Conservation (phyloP, 2,113 vertebrate genomes). For the Alligator mississippiensis region DNA sequence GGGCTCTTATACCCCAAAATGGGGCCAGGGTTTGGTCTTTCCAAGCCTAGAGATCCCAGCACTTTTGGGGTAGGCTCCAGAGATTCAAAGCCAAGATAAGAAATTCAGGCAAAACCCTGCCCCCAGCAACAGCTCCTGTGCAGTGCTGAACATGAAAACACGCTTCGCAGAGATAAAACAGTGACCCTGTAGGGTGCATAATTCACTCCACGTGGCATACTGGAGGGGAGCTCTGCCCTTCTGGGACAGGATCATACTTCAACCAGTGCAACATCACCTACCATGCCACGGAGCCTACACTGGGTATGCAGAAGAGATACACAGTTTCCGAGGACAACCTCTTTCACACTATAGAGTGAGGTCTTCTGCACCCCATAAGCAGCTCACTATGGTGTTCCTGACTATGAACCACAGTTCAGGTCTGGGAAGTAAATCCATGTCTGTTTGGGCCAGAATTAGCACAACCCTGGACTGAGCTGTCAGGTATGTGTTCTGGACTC, state of each 20-base stretch:
- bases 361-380: background rate
- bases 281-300: background rate
- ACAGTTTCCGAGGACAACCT: background rate
- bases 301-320: background rate
- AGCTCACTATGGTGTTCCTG: background rate
- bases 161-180: background rate
- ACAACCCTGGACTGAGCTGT: background rate
- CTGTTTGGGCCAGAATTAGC: background rate
- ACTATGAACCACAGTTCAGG: background rate
- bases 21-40: background rate
- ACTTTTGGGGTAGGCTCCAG: background rate
- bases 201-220: background rate
- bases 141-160: background rate
- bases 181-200: background rate
- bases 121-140: background rate
- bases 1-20: background rate
- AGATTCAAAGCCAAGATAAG: background rate
- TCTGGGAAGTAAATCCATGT: background rate
- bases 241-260: background rate
- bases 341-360: background rate
- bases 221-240: background rate
- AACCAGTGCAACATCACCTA: background rate
- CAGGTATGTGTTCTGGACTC: background rate
- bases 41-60: background rate
- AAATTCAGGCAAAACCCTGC: background rate